Base-by-base conservation (phyloP, 1,140 invertebrate genomes). In the Drosophila quadrilineata region DNA sequence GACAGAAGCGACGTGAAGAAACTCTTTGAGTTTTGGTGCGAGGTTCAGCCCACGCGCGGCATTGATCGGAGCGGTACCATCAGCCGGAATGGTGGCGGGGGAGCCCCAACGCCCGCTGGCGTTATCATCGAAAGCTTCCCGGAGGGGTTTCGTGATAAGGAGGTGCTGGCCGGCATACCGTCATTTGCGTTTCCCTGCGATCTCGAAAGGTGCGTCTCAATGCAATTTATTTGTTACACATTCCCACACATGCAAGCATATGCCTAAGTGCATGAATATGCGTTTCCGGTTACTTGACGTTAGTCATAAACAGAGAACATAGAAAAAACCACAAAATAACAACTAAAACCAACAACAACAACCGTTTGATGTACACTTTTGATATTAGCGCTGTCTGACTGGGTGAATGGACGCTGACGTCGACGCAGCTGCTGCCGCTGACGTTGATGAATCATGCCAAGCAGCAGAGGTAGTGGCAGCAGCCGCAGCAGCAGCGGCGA, bases 161-260 rank as follows among this genome's bases (percentile, higher is more conserved):
- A 95, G 86, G 92, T 95, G 67, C 90, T 96, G 26, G 94, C 93
- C 88, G 93, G 93, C 69, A 94, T 96, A 69, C 94, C 95, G 58
- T 93, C 95, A 90, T 96, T 96, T 92, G 93, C 95, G 62, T 96
- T 95, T 91, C 95, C 95, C 31, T 96, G 95, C 90, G 92, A 94
- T 88, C 92, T 95, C 87, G 92, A 93, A 89, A 94, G 94, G 95
- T 95, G 91, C 90, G 91, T 89, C 43, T 16, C 17, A 16, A 50
- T 63, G 10, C 16, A 14, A 38, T 52, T n/a, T n/a, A n/a, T n/a
- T 36, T 28, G 35, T 33, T 21, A 26, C 19, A 33, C 33, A 53
- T 57, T 54, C 63, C 53, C 71, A 45, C 12, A 21, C 40, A 69
- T 26, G 8, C 24, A 53, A 4, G 8, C 3, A 36, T 17, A 6